These are phyloP conservation scores for Ataeniobius toweri DNA, from an alignment of 2,797 vertebrate genomes.

Conservation along the genomic window DNA sequence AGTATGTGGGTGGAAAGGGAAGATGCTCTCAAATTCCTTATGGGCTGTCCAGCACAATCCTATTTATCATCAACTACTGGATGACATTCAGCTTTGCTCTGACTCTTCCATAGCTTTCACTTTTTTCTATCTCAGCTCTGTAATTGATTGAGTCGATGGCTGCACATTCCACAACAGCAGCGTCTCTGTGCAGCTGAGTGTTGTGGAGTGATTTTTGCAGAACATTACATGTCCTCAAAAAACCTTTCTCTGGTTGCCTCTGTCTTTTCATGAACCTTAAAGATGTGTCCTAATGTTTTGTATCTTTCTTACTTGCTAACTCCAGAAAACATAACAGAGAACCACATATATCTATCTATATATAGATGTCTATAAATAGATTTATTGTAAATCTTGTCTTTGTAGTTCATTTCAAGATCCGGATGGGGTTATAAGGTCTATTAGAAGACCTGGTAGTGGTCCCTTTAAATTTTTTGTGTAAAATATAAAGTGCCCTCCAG, in stretches of 20 bases:
- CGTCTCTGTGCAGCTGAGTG: slow-evolving; percentile 19
- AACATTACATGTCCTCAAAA: slow-evolving; percentile 17
- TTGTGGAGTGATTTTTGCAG: slow-evolving; percentile 12
- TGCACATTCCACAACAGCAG: slow-evolving; percentile 25
- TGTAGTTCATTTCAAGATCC: slow-evolving; percentile 17
- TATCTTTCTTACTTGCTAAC: slow-evolving; percentile 10
- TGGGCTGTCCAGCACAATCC: slow-evolving; percentile 59
- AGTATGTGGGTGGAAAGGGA: slow-evolving; percentile 33
- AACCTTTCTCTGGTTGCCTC: slow-evolving; percentile 11
- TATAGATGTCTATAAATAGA: too few species aligned
- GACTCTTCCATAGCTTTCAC: slow-evolving; percentile 38
- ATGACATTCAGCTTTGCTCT: slow-evolving; percentile 45
- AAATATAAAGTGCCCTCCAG: background rate
- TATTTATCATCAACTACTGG: slow-evolving; percentile 33
- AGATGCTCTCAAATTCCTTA: slow-evolving; percentile 27
- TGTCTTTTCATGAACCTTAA: slow-evolving; percentile 14
- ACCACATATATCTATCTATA: background rate
- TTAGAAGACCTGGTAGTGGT: slow-evolving; percentile 4
- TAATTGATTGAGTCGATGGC: slow-evolving; percentile 39
- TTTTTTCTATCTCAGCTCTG: slow-evolving; percentile 29
- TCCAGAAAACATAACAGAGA: background rate
- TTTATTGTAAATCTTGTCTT: slow-evolving; percentile 2
- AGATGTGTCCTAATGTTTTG: slow-evolving; percentile 12
- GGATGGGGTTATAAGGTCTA: slow-evolving; percentile 2
- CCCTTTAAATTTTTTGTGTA: background rate